Percentiles rank a stretch among this genome's conserved stretches.
phyloP scores from a whole-genome alignment of 2,797 vertebrate species.

The Sphaeramia orbicularis region DNA sequence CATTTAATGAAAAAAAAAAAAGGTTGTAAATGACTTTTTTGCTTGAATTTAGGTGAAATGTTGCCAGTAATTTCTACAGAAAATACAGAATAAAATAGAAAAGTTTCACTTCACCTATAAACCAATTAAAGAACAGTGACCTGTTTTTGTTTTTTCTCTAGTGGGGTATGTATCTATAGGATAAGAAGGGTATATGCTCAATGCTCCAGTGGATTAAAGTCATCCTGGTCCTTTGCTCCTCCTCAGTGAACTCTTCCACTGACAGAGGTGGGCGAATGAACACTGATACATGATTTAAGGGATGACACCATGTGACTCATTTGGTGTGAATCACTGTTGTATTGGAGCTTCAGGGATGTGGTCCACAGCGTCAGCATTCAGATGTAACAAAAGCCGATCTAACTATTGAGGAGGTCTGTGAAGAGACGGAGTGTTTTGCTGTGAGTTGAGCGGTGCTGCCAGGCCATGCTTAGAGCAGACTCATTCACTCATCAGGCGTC shows the following conservation, averaged over 20 bases:
- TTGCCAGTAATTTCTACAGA: no score
- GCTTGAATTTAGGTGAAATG: no score
- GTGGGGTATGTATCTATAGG: no score
- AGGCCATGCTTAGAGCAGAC: neutral
- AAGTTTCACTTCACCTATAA: no score
- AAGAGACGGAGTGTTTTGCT: neutral
- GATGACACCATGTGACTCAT: slow-evolving; percentile 39
- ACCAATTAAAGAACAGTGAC: no score
- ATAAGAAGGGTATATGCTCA: no score
- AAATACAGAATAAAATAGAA: no score
- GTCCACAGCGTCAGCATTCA: slow-evolving; percentile 35
- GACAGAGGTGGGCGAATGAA: slow-evolving; percentile 22
- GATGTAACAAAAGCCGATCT: slow-evolving; percentile 31
- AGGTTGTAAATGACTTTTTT: no score
- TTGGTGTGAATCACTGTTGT: slow-evolving; percentile 44
- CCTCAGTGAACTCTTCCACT: neutral
- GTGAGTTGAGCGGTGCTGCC: neutral
- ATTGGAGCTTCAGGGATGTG: slow-evolving; percentile 28
- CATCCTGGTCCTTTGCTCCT: neutral
- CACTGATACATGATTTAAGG: slow-evolving; percentile 21
- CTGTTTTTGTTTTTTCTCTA: no score
- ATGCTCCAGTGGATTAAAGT: neutral
- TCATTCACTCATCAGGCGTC: neutral
- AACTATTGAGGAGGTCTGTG: slow-evolving; percentile 10
- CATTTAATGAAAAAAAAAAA: no score